Conservation (phyloP, 2,888 invertebrate genomes). For the Heliconius ethilla region DNA sequence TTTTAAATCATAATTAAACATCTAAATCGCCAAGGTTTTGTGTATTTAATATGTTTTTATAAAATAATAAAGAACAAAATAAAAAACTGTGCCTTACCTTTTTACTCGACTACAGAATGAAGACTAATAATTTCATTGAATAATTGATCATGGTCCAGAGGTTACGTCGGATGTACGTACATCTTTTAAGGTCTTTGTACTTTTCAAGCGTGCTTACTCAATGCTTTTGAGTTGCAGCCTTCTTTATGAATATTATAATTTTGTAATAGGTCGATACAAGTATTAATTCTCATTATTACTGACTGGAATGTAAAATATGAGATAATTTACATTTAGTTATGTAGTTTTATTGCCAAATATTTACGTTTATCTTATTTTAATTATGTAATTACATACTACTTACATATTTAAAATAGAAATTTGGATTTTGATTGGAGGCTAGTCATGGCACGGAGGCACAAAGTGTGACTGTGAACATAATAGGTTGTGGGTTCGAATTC, state of each 20-base stretch:
- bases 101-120: conserved; percentile 2
- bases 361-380: neutral
- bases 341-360: neutral
- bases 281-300: neutral
- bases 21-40: neutral
- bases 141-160: conserved; percentile 38
- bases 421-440: neutral
- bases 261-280: conserved; percentile 17
- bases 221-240: conserved; percentile 27
- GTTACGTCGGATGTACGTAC: conserved; percentile 36
- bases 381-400: conserved; percentile 6
- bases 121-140: conserved; percentile 31
- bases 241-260: conserved; percentile 13
- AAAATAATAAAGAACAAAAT: neutral
- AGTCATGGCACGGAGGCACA: too few relatives aligned
- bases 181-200: conserved; percentile 42
- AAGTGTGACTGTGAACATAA: too few relatives aligned
- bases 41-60: neutral
- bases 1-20: neutral
- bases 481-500: too few relatives aligned
- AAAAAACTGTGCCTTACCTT: neutral
- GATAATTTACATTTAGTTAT: neutral
- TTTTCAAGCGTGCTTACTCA: conserved; percentile 24
- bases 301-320: neutral
- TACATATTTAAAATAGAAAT: neutral